These are phyloP conservation scores for Ornithorhynchus anatinus DNA, from an alignment of 2,113 vertebrate genomes.

Conservation along the genomic window DNA sequence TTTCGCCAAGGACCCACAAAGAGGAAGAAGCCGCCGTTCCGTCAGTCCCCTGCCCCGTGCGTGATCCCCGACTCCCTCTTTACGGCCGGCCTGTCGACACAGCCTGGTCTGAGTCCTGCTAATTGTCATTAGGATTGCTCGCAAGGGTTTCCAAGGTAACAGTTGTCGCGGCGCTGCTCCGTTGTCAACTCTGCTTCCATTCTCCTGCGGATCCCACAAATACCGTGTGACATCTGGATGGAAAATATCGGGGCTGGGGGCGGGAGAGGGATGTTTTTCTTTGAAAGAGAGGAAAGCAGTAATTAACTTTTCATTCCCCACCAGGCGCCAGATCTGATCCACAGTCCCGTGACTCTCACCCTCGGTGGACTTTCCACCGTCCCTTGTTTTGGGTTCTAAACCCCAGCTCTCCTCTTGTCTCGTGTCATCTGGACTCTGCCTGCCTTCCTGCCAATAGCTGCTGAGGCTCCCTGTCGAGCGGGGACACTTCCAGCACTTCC, in stretches of 20 bases:
- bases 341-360: slow-evolving; percentile 46
- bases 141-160: slow-evolving; percentile 48
- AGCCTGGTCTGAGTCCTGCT: slow-evolving; percentile 39
- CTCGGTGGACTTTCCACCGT: neutral
- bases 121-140: slow-evolving; percentile 46
- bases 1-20: slow-evolving; percentile 21
- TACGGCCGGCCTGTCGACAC: slow-evolving; percentile 14
- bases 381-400: slow-evolving; percentile 16
- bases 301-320: slow-evolving; percentile 42
- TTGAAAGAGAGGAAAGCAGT: slow-evolving; percentile 51
- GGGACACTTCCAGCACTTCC: too few relatives aligned
- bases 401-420: neutral
- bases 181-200: slow-evolving; percentile 30
- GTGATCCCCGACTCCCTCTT: neutral
- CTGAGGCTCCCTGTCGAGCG: too few relatives aligned
- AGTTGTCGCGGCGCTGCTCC: slow-evolving; percentile 39
- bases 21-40: neutral
- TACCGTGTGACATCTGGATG: slow-evolving; percentile 44
- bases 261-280: slow-evolving; percentile 40
- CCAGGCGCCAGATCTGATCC: slow-evolving; percentile 15
- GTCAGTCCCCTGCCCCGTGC: neutral
- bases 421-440: neutral
- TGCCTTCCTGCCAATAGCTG: neutral
- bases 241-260: slow-evolving; percentile 48
- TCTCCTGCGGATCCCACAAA: slow-evolving; percentile 50